These are phyloP conservation scores for Zophobas atratus DNA, from an alignment of 1,140 invertebrate species.

Conservation along the genomic window DNA sequence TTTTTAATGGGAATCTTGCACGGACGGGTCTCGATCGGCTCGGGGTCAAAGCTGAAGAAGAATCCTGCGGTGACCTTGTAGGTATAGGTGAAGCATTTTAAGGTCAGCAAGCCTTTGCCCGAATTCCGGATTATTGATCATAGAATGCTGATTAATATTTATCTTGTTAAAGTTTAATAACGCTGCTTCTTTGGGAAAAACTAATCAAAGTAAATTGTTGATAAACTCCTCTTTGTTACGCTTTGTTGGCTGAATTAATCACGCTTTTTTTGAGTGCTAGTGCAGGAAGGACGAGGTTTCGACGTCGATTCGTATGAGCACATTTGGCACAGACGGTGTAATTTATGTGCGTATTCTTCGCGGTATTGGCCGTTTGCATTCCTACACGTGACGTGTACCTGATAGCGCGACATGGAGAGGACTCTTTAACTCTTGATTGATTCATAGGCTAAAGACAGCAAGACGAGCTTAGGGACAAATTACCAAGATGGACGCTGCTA, in stretches of 20 bases:
- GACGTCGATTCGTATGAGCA: constrained; percentile 31
- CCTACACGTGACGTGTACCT: constrained; percentile 56
- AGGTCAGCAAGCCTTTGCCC: constrained; percentile 40
- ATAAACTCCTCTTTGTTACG: constrained; percentile 34
- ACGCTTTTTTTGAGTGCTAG: constrained; percentile 15
- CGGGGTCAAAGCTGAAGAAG: constrained; percentile 37
- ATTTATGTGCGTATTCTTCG: constrained; percentile 55
- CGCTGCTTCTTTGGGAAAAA: constrained; percentile 23
- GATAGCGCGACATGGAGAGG: constrained; percentile 51
- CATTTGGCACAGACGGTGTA: constrained; percentile 49
- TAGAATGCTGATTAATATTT: constrained; percentile 36
- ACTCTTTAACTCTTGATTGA: constrained; percentile 53
- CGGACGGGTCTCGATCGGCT: constrained; percentile 37
- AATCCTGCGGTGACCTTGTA: constrained; percentile 32
- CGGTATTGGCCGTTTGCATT: constrained; percentile 56
- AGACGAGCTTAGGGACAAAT: constrained; percentile 21
- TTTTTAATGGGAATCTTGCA: constrained; percentile 42
- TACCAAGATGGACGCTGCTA: not conserved
- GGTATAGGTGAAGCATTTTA: constrained; percentile 38
- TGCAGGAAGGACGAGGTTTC: not conserved
- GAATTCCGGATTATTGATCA: constrained; percentile 23
- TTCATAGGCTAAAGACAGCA: constrained; percentile 45
- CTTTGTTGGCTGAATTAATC: constrained; percentile 15
- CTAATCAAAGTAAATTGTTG: constrained; percentile 21
- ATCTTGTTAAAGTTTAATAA: constrained; percentile 15